A percentile compares a stretch with the other conserved stretches of the same genome.
Conservation (phyloP, 2,888 invertebrate genomes). For the Dynastes tityus region DNA sequence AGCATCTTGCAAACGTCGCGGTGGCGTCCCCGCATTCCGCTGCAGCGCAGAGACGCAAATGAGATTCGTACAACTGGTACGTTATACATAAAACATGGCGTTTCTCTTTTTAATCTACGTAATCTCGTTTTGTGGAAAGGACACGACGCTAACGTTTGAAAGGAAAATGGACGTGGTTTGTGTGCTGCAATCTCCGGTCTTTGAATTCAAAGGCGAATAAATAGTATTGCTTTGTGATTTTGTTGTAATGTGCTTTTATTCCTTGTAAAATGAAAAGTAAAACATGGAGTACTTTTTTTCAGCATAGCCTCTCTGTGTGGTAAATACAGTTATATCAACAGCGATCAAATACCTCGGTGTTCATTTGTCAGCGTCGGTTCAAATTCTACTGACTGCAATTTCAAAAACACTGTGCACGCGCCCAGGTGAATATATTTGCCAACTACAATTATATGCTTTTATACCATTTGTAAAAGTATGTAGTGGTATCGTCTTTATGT, state of each 20-base stretch:
- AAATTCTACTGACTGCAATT: too few species aligned
- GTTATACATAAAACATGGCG: slow-evolving; percentile 10
- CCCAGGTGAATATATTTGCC: too few species aligned
- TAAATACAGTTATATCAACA: too few species aligned
- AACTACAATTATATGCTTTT: too few species aligned
- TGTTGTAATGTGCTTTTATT: background rate
- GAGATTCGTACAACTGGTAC: background rate
- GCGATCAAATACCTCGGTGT: too few species aligned
- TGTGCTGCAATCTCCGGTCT: background rate
- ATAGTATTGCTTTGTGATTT: too few species aligned
- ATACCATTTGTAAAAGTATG: too few species aligned
- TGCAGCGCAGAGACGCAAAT: background rate
- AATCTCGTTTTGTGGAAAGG: background rate
- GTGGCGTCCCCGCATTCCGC: background rate
- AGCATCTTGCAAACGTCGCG: background rate
- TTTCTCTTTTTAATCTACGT: slow-evolving; percentile 1
- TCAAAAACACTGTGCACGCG: too few species aligned
- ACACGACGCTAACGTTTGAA: background rate
- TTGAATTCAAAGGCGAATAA: background rate
- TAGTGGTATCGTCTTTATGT: too few species aligned
- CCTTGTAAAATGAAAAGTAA: background rate
- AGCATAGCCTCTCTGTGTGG: too few species aligned
- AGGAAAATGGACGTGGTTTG: background rate
- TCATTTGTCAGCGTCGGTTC: too few species aligned
- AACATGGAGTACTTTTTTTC: background rate